These are phyloP conservation scores for Olivierus martensii DNA, from an alignment of 1,140 invertebrate genomes.

Conservation along the genomic window DNA sequence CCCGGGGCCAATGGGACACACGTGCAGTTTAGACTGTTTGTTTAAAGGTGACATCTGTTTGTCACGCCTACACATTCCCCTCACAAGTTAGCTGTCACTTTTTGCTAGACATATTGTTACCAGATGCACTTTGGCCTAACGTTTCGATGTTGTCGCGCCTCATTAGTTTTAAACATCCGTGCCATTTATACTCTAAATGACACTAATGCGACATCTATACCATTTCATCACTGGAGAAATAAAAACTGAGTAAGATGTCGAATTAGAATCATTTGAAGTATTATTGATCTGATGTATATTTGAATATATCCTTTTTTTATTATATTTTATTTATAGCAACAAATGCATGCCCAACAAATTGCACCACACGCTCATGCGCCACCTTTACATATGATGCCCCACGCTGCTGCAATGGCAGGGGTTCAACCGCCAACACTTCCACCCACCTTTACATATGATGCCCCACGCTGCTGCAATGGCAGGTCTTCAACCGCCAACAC, in stretches of 20 bases:
- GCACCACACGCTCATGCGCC: conserved; percentile 53
- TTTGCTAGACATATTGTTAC: too few relatives aligned
- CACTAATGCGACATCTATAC: background rate
- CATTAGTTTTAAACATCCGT: background rate
- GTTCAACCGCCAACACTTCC: conserved; percentile 17
- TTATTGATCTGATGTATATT: background rate
- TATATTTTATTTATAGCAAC: conserved; percentile 39
- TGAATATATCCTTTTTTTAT: background rate
- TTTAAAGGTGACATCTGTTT: background rate
- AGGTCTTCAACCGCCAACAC: conserved; percentile 16
- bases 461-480: conserved; percentile 39
- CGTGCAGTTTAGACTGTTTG: background rate
- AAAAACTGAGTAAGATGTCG: background rate
- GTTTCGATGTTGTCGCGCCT: background rate
- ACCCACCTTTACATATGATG: conserved; percentile 43
- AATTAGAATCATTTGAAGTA: background rate
- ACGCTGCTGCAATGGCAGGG: conserved; percentile 27
- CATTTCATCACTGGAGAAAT: background rate
- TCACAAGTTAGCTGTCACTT: too few relatives aligned
- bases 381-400: conserved; percentile 51
- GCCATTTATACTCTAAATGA: background rate
- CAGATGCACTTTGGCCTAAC: too few relatives aligned
- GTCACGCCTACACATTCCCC: too few relatives aligned
- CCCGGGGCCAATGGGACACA: too few relatives aligned
- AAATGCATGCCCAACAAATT: conserved; percentile 82